Percentiles rank a stretch among this genome's conserved stretches.
Conservation (phyloP, 1,140 invertebrate genomes). For the Antheraea pernyi region DNA sequence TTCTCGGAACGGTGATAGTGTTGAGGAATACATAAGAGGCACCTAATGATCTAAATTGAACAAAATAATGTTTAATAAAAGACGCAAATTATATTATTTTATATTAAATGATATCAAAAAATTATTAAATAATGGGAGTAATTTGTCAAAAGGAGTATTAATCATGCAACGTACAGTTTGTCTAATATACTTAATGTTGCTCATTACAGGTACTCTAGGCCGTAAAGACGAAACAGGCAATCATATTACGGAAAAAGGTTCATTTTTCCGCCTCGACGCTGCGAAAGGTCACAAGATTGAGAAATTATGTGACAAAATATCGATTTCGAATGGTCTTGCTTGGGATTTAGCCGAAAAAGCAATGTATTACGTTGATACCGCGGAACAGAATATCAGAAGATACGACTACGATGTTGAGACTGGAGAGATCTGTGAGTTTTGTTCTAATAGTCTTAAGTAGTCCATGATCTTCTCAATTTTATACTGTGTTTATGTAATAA, state of each 20-base stretch:
- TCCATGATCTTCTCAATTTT: too few relatives aligned
- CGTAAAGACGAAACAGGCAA: constrained; percentile 74
- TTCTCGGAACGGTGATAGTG: too few relatives aligned
- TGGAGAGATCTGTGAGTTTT: constrained; percentile 79
- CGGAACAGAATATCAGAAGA: constrained; percentile 82
- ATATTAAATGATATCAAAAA: too few relatives aligned
- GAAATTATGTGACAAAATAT: constrained; percentile 69
- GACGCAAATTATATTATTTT: too few relatives aligned
- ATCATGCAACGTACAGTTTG: background rate
- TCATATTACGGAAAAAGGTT: constrained; percentile 73
- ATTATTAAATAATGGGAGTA: too few relatives aligned
- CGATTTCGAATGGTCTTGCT: constrained; percentile 89
- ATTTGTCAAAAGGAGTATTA: too few relatives aligned
- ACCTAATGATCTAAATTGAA: too few relatives aligned
- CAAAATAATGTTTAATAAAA: too few relatives aligned
- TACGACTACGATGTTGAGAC: constrained; percentile 87
- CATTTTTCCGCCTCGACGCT: constrained; percentile 79
- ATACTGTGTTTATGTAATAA: too few relatives aligned
- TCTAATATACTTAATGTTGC: background rate
- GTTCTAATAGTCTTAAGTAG: too few relatives aligned
- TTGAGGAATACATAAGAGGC: too few relatives aligned
- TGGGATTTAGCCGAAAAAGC: constrained; percentile 86
- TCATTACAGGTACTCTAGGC: constrained; percentile 84
- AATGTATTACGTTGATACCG: constrained; percentile 89
- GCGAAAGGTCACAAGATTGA: constrained; percentile 43